Evolutionary conservation across 2,113 vertebrate species (phyloP).

Genomic region (Archilochus colubris): DNA sequence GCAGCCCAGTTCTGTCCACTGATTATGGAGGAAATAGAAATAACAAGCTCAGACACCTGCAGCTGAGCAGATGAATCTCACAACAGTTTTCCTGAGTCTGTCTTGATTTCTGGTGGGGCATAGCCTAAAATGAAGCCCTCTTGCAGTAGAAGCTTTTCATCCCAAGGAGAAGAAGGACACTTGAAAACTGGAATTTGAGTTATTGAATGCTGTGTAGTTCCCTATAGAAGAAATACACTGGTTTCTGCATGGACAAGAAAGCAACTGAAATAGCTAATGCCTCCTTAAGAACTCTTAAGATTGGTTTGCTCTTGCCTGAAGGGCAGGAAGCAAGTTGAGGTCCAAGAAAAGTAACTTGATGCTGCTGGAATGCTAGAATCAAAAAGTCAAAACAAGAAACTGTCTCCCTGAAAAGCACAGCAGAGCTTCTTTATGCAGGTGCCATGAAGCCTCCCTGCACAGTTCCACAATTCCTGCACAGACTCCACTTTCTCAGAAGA

Average conservation of each 20-base stretch:
- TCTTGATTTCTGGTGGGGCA: background rate
- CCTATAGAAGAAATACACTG: background rate
- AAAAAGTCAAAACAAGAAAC: background rate
- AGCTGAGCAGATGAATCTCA: background rate
- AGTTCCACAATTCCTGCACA: background rate
- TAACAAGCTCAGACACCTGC: background rate
- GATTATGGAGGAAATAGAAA: background rate
- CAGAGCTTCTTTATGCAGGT: background rate
- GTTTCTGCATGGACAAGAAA: background rate
- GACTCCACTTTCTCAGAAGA: background rate
- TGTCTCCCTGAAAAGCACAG: background rate
- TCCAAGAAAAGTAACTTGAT: background rate
- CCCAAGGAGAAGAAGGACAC: background rate
- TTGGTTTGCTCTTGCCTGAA: background rate
- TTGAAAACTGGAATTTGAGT: background rate
- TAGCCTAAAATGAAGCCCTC: background rate
- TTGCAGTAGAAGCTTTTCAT: background rate
- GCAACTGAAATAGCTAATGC: background rate
- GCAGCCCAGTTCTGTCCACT: background rate
- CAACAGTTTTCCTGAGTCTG: background rate
- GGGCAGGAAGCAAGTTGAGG: background rate
- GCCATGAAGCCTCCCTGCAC: background rate
- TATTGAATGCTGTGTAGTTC: background rate
- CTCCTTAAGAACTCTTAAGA: background rate
- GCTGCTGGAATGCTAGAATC: background rate